phyloP scores from a whole-genome alignment of 2,888 invertebrate species.

The Apantesis nais region DNA sequence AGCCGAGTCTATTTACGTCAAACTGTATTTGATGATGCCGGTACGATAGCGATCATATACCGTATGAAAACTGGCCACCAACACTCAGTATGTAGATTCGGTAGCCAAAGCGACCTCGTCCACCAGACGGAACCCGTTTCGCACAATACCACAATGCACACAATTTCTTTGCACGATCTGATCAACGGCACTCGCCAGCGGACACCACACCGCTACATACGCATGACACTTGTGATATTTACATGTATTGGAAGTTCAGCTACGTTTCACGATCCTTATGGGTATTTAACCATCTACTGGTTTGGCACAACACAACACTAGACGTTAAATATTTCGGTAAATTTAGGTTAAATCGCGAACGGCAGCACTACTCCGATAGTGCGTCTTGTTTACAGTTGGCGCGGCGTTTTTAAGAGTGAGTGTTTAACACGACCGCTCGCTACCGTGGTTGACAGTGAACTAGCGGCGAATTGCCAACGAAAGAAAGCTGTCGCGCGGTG shows the following conservation, averaged over 20 bases:
- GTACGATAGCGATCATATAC: constrained; percentile 57
- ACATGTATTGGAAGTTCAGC: constrained; percentile 75
- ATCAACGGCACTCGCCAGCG: constrained; percentile 66
- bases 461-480: constrained; percentile 60
- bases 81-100: constrained; percentile 65
- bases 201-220: constrained; percentile 75
- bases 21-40: constrained; percentile 63
- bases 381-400: constrained; percentile 84
- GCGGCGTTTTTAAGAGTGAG: constrained; percentile 64
- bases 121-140: constrained; percentile 69
- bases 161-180: constrained; percentile 73
- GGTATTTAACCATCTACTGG: constrained; percentile 65
- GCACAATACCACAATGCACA: constrained; percentile 72
- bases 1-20: constrained; percentile 62
- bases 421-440: constrained; percentile 59
- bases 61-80: constrained; percentile 64
- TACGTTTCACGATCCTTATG: constrained; percentile 68
- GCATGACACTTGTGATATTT: constrained; percentile 74
- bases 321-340: constrained; percentile 61
- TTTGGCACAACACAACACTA: constrained; percentile 82
- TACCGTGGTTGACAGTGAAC: constrained; percentile 79
- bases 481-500: constrained; percentile 68
- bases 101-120: constrained; percentile 66
- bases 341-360: constrained; percentile 77
- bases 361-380: constrained; percentile 76